A percentile compares a stretch with the other conserved stretches of the same genome.
Conservation (phyloP, 2,797 vertebrate genomes). For the Pagetopsis macropterus region DNA sequence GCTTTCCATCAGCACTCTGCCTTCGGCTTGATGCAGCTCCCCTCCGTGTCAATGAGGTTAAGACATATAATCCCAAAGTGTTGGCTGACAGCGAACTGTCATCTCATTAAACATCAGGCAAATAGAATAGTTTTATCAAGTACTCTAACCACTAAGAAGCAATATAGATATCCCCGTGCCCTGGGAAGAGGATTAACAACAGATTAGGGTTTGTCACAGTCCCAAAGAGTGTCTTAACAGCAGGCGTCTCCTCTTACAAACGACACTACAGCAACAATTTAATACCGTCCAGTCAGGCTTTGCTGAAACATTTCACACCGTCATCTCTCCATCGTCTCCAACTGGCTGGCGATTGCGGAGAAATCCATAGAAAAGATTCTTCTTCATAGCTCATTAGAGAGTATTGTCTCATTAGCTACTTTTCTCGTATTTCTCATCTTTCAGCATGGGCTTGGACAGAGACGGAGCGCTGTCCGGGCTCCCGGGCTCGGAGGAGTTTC, state of each 20-base stretch:
- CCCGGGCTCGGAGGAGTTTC: constrained; percentile 51
- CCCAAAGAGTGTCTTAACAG: constrained; percentile 58
- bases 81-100: constrained; percentile 42
- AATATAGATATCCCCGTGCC: constrained; percentile 56
- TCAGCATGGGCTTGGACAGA: constrained; percentile 45
- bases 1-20: constrained; percentile 10
- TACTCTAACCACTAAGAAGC: constrained; percentile 40
- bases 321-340: constrained; percentile 30
- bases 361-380: constrained; percentile 64
- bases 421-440: constrained; percentile 70
- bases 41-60: constrained; percentile 6
- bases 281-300: constrained; percentile 27
- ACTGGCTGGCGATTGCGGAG: constrained; percentile 44
- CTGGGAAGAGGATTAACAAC: constrained; percentile 68
- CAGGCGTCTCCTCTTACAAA: constrained; percentile 41
- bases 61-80: constrained; percentile 52
- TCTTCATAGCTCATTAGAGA: constrained; percentile 68
- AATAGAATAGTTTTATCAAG: constrained; percentile 59
- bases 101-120: constrained; percentile 60
- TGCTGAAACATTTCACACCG: constrained; percentile 38
- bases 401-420: constrained; percentile 77
- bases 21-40: constrained; percentile 15
- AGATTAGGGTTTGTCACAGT: constrained; percentile 72
- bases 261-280: constrained; percentile 27
- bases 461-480: constrained; percentile 59